Evolutionary conservation across 2,113 vertebrate species (phyloP).

Genomic region (Marmota monax): DNA sequence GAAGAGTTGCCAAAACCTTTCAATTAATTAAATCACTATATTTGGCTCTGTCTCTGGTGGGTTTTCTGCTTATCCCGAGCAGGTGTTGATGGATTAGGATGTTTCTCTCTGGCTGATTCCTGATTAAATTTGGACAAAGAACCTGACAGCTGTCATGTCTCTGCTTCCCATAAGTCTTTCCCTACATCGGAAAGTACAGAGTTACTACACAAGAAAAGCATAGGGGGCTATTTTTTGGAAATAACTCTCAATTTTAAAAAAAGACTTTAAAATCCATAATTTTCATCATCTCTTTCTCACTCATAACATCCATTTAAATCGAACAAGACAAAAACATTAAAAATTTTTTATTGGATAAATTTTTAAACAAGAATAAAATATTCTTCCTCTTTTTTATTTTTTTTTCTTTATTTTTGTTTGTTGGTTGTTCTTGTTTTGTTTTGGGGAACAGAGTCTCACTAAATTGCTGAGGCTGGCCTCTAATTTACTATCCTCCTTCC

Average conservation of each 20-base stretch:
- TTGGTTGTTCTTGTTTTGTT: neutral
- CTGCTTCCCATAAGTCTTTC: slow-evolving; percentile 49
- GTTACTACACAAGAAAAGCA: neutral
- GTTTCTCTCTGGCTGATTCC: slow-evolving; percentile 64
- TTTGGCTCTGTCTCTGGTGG: slow-evolving; percentile 71
- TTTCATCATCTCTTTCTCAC: neutral
- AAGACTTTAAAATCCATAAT: neutral
- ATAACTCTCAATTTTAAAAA: neutral
- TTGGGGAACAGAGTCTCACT: neutral
- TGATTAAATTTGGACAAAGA: slow-evolving; percentile 78
- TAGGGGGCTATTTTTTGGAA: neutral
- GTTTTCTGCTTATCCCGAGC: slow-evolving; percentile 68
- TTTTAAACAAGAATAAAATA: neutral
- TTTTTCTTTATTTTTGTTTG: neutral
- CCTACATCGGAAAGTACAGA: neutral
- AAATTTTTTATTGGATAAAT: neutral
- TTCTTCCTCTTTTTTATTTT: neutral
- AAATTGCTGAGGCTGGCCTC: neutral
- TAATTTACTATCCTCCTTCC: neutral
- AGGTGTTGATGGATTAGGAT: slow-evolving; percentile 80
- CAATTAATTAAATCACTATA: slow-evolving; percentile 77
- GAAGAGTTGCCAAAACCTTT: slow-evolving; percentile 68
- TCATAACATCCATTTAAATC: neutral
- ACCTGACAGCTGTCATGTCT: slow-evolving; percentile 66
- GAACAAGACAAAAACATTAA: neutral